A percentile compares a stretch with the other conserved stretches of the same genome.
Evolutionary conservation across 2,888 invertebrate species (phyloP).

Genomic region (Tetanocera ferruginea): DNA sequence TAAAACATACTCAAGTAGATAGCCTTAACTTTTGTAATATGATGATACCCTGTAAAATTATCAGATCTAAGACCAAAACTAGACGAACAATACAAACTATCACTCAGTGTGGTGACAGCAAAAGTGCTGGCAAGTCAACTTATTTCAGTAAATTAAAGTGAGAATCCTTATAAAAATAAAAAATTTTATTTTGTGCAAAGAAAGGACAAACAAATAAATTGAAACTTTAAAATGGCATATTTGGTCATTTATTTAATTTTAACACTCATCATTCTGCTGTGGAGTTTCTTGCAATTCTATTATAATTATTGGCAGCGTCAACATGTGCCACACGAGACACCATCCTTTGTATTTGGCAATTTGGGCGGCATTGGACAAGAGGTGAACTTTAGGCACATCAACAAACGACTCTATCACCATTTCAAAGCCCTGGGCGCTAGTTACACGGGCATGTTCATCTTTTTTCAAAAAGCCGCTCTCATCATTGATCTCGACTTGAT

Average conservation of each 20-base stretch:
- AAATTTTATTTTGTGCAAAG: too few species aligned
- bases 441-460: constrained; percentile 55
- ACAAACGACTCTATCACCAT: constrained; percentile 35
- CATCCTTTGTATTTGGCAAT: constrained; percentile 53
- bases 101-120: too few species aligned
- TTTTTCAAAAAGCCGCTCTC: constrained; percentile 46
- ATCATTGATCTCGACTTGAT: constrained; percentile 55
- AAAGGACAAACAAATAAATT: too few species aligned
- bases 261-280: not conserved
- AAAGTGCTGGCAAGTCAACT: too few species aligned
- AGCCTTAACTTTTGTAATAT: too few species aligned
- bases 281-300: constrained; percentile 13
- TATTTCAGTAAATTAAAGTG: too few species aligned
- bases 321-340: constrained; percentile 53
- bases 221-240: too few species aligned
- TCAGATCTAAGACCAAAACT: too few species aligned
- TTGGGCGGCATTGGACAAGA: constrained; percentile 53
- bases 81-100: too few species aligned
- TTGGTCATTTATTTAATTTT: not conserved
- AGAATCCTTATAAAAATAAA: too few species aligned
- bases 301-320: constrained; percentile 55
- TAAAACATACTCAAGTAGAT: too few species aligned
- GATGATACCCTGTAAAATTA: too few species aligned
- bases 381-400: constrained; percentile 52
- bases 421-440: constrained; percentile 52